Percentiles rank a stretch among this genome's conserved stretches.
These are phyloP conservation scores for Nebria brevicollis DNA, from an alignment of 2,888 invertebrate genomes.

Conservation along the genomic window DNA sequence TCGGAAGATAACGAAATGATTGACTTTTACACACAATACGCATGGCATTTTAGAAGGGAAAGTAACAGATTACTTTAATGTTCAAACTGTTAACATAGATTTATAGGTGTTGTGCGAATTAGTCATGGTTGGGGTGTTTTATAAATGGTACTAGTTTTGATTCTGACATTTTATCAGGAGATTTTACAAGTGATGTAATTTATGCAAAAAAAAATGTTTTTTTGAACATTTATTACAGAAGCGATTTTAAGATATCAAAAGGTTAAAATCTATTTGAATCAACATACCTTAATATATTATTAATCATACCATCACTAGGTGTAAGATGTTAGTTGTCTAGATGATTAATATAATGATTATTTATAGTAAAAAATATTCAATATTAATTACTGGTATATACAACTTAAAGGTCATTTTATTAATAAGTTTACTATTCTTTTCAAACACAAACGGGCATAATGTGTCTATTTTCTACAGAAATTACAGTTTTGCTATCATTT, in stretches of 20 bases:
- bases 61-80: conserved; percentile 26
- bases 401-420: no score
- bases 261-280: not conserved
- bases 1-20: conserved; percentile 24
- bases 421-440: no score
- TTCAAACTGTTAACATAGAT: not conserved
- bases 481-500: no score
- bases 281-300: not conserved
- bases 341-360: no score
- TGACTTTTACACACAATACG: conserved; percentile 34
- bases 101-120: not conserved
- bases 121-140: not conserved
- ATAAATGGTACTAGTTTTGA: not conserved
- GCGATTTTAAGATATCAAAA: not conserved
- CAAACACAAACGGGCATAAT: no score
- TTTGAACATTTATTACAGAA: not conserved
- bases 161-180: not conserved
- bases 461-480: no score
- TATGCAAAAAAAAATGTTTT: not conserved
- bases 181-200: not conserved
- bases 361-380: no score
- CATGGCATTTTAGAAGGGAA: conserved; percentile 43
- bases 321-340: not conserved
- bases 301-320: not conserved
- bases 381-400: no score